phyloP scores from a whole-genome alignment of 2,797 vertebrate genomes.

The Parauchenoglanis punctatus region DNA sequence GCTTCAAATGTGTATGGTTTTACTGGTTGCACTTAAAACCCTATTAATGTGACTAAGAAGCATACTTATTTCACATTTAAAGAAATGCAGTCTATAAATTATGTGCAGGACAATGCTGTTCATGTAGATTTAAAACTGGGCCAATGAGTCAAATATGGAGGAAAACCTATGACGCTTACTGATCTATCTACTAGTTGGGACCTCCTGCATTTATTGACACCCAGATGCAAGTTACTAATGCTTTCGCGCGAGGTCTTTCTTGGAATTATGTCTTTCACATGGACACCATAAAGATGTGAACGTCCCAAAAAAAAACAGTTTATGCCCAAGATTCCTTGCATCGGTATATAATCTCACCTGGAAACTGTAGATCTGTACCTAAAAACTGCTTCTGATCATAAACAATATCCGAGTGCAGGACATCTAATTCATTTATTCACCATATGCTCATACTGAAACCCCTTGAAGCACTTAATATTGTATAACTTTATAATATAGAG shows the following conservation, averaged over 20 bases:
- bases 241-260: not conserved
- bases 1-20: not conserved
- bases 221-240: too few species aligned
- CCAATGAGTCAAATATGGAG: not conserved
- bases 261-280: not conserved
- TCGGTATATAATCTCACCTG: not conserved
- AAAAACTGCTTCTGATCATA: not conserved
- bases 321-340: not conserved
- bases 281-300: not conserved
- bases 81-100: not conserved
- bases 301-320: not conserved
- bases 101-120: not conserved
- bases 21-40: not conserved
- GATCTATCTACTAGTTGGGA: not conserved
- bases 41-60: not conserved
- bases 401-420: not conserved
- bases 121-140: not conserved
- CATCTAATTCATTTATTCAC: not conserved
- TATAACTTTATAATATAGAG: not conserved
- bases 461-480: not conserved
- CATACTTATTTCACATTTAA: not conserved
- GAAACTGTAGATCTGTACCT: not conserved
- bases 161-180: not conserved
- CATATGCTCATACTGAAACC: not conserved
- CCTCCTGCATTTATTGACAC: not conserved